These are phyloP conservation scores for Poecile atricapillus DNA, from an alignment of 2,113 vertebrate genomes.

Conservation along the genomic window DNA sequence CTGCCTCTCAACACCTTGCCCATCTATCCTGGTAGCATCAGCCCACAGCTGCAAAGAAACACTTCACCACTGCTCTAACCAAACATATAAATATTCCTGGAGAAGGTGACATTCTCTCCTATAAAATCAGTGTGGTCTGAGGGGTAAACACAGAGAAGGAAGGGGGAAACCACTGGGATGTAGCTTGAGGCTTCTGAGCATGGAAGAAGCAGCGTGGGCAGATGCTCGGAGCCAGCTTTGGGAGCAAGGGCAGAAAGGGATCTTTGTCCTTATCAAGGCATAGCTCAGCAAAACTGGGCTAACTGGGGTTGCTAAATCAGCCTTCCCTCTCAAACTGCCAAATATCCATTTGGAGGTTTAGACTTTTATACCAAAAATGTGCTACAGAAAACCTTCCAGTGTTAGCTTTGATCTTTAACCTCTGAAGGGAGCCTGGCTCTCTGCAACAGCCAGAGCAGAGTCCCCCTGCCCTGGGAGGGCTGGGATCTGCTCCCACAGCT, in stretches of 20 bases:
- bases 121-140: not conserved
- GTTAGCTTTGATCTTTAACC: not conserved
- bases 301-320: not conserved
- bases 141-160: not conserved
- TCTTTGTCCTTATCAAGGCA: not conserved
- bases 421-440: not conserved
- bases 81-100: not conserved
- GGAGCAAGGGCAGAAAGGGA: not conserved
- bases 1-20: not conserved
- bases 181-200: not conserved
- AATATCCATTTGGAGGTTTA: not conserved
- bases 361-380: rapidly evolving
- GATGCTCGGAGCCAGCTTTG: rapidly evolving
- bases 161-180: not conserved
- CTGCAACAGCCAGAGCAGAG: not conserved
- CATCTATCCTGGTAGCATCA: rapidly evolving
- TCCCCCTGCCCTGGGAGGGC: not conserved
- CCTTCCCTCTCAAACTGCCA: not conserved
- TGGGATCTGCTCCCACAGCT: not conserved
- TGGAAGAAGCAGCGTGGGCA: not conserved
- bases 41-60: not conserved
- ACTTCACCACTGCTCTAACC: not conserved
- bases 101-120: not conserved
- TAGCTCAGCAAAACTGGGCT: not conserved
- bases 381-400: not conserved